A percentile compares a stretch with the other conserved stretches of the same genome.
Evolutionary conservation across 2,888 invertebrate genomes (phyloP).

Genomic region (Yponomeuta evonymella): DNA sequence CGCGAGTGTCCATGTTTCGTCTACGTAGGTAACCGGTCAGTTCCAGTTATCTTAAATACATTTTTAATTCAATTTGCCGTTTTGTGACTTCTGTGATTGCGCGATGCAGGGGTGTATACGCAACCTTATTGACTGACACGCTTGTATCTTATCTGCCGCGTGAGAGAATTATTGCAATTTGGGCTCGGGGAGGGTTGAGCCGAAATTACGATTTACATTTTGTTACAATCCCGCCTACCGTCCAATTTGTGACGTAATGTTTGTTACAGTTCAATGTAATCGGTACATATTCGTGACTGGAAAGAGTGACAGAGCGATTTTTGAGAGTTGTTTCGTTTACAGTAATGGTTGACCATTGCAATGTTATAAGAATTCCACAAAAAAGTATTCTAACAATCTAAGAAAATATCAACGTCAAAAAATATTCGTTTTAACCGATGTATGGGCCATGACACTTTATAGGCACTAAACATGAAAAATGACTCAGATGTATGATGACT

Average conservation of each 20-base stretch:
- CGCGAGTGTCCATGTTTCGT: too few relatives aligned
- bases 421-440: too few relatives aligned
- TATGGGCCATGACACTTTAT: too few relatives aligned
- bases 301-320: not conserved
- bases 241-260: not conserved
- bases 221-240: not conserved
- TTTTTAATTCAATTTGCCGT: not conserved
- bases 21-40: too few relatives aligned
- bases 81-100: not conserved
- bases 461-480: too few relatives aligned
- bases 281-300: not conserved
- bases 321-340: not conserved
- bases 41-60: too few relatives aligned
- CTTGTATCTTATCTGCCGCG: constrained; percentile 1
- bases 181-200: not conserved
- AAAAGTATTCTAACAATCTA: too few relatives aligned
- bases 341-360: not conserved
- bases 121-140: not conserved
- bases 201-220: not conserved
- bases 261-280: not conserved
- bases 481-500: too few relatives aligned
- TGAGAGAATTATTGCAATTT: not conserved
- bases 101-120: not conserved
- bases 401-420: too few relatives aligned
- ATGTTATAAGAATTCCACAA: too few relatives aligned